Evolutionary conservation across 1,140 invertebrate genomes (phyloP).

Genomic region (Drosophila ficusphila): DNA sequence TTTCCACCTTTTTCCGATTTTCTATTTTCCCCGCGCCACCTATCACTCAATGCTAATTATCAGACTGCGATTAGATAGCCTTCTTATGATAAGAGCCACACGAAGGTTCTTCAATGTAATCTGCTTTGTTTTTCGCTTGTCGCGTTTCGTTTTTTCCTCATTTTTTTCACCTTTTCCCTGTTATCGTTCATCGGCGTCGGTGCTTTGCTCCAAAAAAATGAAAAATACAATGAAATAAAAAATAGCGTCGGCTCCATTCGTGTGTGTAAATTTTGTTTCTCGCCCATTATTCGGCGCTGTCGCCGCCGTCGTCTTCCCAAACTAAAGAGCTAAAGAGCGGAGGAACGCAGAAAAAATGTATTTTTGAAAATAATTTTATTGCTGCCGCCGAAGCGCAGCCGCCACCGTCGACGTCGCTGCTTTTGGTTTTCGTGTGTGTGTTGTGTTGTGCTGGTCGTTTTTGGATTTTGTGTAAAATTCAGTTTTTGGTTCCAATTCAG

Average conservation of each 20-base stretch:
- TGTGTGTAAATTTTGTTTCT: conserved; percentile 35
- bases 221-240: conserved; percentile 22
- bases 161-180: conserved; percentile 2
- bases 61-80: conserved; percentile 59
- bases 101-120: conserved; percentile 30
- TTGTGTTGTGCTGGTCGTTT: conserved; percentile 27
- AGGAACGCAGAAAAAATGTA: conserved; percentile 52
- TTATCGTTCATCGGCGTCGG: conserved; percentile 64
- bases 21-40: conserved; percentile 7
- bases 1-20: neutral
- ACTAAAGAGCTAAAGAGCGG: conserved; percentile 22
- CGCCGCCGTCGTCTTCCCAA: conserved; percentile 32
- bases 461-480: conserved; percentile 78
- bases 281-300: conserved; percentile 34
- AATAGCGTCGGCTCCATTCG: conserved; percentile 32
- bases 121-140: conserved; percentile 18
- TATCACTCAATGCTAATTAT: conserved; percentile 65
- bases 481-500: conserved; percentile 81
- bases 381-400: conserved; percentile 38
- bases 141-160: neutral
- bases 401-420: conserved; percentile 29
- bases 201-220: conserved; percentile 30
- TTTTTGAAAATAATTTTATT: conserved; percentile 79
- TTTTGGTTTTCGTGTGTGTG: neutral
- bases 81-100: conserved; percentile 44